Conservation (phyloP, 2,113 vertebrate genomes). For the Benitochromis conjunctus region DNA sequence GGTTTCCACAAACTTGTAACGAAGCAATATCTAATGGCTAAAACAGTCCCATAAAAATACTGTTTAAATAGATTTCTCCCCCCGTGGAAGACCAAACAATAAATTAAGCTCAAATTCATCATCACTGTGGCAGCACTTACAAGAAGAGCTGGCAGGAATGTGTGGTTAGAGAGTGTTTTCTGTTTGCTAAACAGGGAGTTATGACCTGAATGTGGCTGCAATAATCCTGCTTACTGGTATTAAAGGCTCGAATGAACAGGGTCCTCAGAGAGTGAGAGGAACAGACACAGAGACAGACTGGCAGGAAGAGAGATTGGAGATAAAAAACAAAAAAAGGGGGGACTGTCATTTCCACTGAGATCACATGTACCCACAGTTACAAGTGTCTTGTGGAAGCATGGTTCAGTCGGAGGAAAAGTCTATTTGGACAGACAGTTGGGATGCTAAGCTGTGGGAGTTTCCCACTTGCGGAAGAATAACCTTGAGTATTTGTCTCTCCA, state of each 20-base stretch:
- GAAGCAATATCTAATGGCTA: not conserved
- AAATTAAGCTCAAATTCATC: not conserved
- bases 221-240: slow-evolving; percentile 63
- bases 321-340: not conserved
- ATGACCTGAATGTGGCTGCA: slow-evolving; percentile 53
- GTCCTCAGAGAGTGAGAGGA: not conserved
- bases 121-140: not conserved
- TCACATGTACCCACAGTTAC: not conserved
- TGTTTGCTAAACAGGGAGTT: slow-evolving; percentile 17
- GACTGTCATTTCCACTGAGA: slow-evolving; percentile 21
- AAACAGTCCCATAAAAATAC: not conserved
- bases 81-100: not conserved
- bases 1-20: not conserved
- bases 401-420: not conserved
- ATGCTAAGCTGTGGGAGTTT: slow-evolving; percentile 12
- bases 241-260: slow-evolving; percentile 27
- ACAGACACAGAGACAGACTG: not conserved
- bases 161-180: not conserved
- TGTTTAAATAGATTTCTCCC: not conserved
- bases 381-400: not conserved
- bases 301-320: not conserved
- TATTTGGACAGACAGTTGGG: not conserved
- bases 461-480: slow-evolving; percentile 31
- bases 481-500: slow-evolving; percentile 19
- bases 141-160: not conserved